A percentile compares a stretch with the other conserved stretches of the same genome.
These are phyloP conservation scores for Gouania willdenowi DNA, from an alignment of 2,797 vertebrate genomes.

Conservation along the genomic window DNA sequence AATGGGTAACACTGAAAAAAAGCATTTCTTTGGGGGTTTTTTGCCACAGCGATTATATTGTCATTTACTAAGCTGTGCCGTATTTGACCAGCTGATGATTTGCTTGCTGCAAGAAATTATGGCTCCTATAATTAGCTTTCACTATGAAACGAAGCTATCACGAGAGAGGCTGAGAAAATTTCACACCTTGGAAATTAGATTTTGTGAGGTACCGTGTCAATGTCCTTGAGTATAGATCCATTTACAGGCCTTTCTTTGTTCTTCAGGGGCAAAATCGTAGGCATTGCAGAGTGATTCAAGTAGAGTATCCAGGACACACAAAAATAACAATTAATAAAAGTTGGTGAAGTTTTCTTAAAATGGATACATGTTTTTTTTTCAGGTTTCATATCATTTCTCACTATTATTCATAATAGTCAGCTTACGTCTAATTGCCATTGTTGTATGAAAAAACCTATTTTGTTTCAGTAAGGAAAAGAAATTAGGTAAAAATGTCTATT, in stretches of 20 bases:
- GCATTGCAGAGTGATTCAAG: too few relatives aligned
- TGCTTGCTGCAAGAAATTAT: constrained; percentile 63
- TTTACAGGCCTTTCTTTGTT: constrained; percentile 27
- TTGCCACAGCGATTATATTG: constrained; percentile 50
- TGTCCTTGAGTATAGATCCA: constrained; percentile 65
- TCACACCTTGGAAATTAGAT: constrained; percentile 77
- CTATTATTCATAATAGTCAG: too few relatives aligned
- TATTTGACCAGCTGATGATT: constrained; percentile 60
- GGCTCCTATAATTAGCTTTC: constrained; percentile 69
- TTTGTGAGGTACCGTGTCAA: constrained; percentile 62
- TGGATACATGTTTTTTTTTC: too few relatives aligned
- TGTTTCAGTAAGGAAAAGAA: too few relatives aligned
- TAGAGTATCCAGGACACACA: too few relatives aligned
- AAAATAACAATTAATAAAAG: too few relatives aligned
- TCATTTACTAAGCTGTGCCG: constrained; percentile 42
- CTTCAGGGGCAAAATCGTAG: too few relatives aligned
- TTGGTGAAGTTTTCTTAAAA: too few relatives aligned
- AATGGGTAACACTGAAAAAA: constrained; percentile 24
- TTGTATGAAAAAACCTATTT: too few relatives aligned
- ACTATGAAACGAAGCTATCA: constrained; percentile 76
- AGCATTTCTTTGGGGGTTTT: constrained; percentile 62
- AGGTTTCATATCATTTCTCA: too few relatives aligned
- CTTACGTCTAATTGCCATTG: too few relatives aligned
- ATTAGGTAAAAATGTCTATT: too few relatives aligned
- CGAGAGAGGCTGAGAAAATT: constrained; percentile 68